Percentiles rank a stretch among this genome's conserved stretches.
Evolutionary conservation across 2,113 vertebrate genomes (phyloP).

Genomic region (Neolamprologus toae): DNA sequence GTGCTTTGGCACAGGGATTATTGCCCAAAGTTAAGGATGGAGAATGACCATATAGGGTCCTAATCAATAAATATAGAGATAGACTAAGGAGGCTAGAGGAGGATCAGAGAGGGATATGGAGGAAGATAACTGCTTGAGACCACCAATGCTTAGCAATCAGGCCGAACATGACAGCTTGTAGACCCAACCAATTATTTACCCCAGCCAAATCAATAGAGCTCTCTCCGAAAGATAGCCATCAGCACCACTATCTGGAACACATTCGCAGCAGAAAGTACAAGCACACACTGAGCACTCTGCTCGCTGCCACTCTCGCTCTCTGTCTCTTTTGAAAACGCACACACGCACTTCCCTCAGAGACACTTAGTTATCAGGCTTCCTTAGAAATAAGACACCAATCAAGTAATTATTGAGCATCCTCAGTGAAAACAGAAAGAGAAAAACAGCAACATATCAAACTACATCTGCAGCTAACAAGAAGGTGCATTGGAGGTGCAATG

Average conservation of each 20-base stretch:
- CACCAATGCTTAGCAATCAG: conserved; percentile 67
- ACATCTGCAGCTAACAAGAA: not conserved
- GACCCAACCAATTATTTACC: conserved; percentile 72
- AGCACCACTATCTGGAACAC: conserved; percentile 54
- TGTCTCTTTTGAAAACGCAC: not conserved
- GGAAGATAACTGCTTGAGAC: conserved; percentile 61
- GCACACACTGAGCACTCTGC: conserved; percentile 29
- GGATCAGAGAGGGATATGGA: conserved; percentile 62
- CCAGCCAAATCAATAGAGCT: conserved; percentile 71
- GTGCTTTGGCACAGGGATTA: conserved; percentile 29
- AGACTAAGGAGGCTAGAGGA: conserved; percentile 49
- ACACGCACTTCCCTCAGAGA: not conserved
- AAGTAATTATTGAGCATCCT: conserved; percentile 16
- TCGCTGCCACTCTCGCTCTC: conserved; percentile 1
- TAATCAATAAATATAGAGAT: conserved; percentile 62
- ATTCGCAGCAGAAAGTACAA: conserved; percentile 42
- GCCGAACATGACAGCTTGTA: conserved; percentile 73
- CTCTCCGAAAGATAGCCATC: conserved; percentile 65
- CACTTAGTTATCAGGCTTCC: conserved; percentile 12
- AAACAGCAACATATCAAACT: not conserved
- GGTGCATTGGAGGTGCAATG: not conserved
- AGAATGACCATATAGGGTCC: conserved; percentile 38
- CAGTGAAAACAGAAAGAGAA: not conserved
- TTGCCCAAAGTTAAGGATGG: conserved; percentile 47
- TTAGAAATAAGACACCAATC: conserved; percentile 18